Evolutionary conservation across 2,113 vertebrate genomes (phyloP).

Genomic region (Prunella fulvescens): DNA sequence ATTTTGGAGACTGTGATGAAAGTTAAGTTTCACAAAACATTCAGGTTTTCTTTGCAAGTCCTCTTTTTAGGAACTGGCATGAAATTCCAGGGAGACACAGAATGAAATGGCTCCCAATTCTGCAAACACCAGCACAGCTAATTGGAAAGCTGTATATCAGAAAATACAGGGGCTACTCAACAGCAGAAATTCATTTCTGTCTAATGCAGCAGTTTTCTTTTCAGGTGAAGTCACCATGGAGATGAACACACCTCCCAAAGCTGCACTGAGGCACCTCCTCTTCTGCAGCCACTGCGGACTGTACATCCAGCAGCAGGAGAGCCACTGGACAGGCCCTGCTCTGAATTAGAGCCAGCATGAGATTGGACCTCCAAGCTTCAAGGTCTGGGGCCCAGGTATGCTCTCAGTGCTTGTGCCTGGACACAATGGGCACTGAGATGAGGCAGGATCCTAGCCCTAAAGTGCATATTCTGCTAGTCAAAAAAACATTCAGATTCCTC

Average conservation of each 20-base stretch:
- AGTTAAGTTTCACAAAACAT: not conserved
- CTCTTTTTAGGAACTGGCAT: not conserved
- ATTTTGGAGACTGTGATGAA: not conserved
- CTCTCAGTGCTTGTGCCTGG: not conserved
- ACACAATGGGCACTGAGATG: not conserved
- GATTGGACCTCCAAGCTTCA: not conserved
- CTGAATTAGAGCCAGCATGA: not conserved
- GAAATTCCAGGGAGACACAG: not conserved
- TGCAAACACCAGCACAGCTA: not conserved
- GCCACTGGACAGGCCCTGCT: not conserved
- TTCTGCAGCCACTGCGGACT: not conserved
- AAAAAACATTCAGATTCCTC: not conserved
- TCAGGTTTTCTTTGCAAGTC: not conserved
- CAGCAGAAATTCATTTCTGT: not conserved
- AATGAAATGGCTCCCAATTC: not conserved
- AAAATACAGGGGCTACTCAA: not conserved
- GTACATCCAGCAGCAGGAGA: fast-evolving
- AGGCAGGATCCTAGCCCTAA: not conserved
- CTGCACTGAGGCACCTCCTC: not conserved
- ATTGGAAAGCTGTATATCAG: not conserved
- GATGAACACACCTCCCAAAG: not conserved
- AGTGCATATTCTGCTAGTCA: not conserved
- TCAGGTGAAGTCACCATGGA: not conserved
- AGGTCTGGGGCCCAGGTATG: not conserved
- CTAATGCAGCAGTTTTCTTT: not conserved